Evolutionary conservation across 2,888 invertebrate genomes (phyloP).

Genomic region (Chouioia cunea): DNA sequence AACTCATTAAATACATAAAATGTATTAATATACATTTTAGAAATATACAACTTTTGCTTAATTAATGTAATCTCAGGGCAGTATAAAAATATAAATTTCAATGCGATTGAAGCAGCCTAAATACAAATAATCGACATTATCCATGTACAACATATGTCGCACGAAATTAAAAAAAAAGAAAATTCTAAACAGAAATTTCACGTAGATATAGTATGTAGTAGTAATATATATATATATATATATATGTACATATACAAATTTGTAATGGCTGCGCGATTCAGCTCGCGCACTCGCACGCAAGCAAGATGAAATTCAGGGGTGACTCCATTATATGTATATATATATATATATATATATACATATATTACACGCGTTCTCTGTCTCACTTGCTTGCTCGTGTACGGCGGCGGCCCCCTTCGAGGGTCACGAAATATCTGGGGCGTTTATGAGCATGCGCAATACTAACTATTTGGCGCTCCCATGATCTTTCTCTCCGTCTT

Average conservation of each 20-base stretch:
- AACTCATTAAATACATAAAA: too few species aligned
- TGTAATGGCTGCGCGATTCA: slow-evolving; percentile 52
- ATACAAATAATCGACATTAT: neutral
- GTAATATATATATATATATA: too few species aligned
- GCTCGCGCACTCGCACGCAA: slow-evolving; percentile 22
- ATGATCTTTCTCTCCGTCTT: slow-evolving; percentile 24
- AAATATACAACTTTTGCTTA: too few species aligned
- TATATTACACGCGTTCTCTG: too few species aligned
- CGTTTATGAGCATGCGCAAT: slow-evolving; percentile 49
- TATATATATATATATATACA: slow-evolving; percentile 1
- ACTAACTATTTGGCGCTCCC: slow-evolving; percentile 31
- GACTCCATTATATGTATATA: slow-evolving; percentile 26
- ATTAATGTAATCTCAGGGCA: neutral
- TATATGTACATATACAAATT: slow-evolving; percentile 42
- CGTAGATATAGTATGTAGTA: slow-evolving; percentile 1
- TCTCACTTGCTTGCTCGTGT: neutral
- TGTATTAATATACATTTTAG: too few species aligned
- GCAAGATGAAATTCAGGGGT: slow-evolving; percentile 48
- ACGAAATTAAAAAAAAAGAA: neutral
- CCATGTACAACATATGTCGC: neutral
- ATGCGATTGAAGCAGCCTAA: neutral
- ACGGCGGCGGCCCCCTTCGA: slow-evolving; percentile 38
- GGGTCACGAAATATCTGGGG: slow-evolving; percentile 47
- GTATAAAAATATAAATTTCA: neutral
- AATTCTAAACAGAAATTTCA: slow-evolving; percentile 19